Evolutionary conservation across 2,888 invertebrate species (phyloP).

Genomic region (Melieria crassipennis): DNA sequence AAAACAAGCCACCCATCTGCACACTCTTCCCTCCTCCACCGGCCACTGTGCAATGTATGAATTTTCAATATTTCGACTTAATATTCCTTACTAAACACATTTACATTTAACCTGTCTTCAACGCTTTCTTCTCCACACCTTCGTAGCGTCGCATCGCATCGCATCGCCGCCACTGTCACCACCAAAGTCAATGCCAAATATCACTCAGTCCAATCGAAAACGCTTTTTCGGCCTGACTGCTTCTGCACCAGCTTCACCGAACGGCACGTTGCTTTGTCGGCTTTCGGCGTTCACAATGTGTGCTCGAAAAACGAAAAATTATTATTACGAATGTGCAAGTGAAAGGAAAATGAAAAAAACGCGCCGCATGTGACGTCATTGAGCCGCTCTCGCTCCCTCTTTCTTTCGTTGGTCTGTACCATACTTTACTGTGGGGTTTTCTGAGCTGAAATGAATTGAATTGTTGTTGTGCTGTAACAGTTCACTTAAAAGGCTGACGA

Average conservation of each 20-base stretch:
- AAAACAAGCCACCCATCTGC: not conserved
- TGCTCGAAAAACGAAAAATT: not conserved
- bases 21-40: constrained; percentile 14
- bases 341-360: constrained; percentile 10
- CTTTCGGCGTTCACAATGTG: no score
- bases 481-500: no score
- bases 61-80: no score
- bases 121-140: constrained; percentile 53
- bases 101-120: constrained; percentile 44
- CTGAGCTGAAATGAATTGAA: no score
- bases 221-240: not conserved
- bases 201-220: not conserved
- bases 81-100: no score
- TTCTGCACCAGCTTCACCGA: no score
- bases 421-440: no score
- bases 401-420: not conserved
- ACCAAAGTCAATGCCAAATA: constrained; percentile 14
- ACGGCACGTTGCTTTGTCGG: no score
- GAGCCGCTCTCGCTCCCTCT: not conserved
- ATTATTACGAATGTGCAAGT: constrained; percentile 16
- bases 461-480: no score
- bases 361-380: not conserved
- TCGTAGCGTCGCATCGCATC: not conserved
- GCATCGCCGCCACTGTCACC: not conserved
- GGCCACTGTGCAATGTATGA: not conserved